A percentile compares a stretch with the other conserved stretches of the same genome.
Conservation (phyloP, 2,797 vertebrate genomes). For the Coregonus ussuriensis region DNA sequence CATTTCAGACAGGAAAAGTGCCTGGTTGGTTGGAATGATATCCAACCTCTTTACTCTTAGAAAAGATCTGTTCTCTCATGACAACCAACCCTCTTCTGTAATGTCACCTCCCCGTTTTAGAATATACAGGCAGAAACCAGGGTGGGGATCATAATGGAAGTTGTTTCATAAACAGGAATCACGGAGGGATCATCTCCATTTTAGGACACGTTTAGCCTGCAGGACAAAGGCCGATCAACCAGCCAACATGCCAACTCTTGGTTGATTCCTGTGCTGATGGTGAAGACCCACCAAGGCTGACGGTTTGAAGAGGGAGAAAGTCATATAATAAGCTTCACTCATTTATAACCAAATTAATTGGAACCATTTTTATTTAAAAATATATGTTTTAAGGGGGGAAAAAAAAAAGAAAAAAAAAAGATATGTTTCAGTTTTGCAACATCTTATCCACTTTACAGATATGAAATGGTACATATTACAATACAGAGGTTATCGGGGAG, state of each 20-base stretch:
- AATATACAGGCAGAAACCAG: neutral
- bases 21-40: conserved; percentile 31
- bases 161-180: neutral
- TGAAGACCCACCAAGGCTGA: neutral
- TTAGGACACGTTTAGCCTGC: neutral
- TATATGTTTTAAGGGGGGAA: conserved; percentile 75
- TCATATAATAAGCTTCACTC: conserved; percentile 63
- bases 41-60: conserved; percentile 31
- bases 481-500: conserved; percentile 73
- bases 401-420: conserved; percentile 51
- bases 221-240: neutral
- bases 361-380: conserved; percentile 85
- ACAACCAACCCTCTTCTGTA: neutral
- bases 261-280: neutral
- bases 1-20: conserved; percentile 22
- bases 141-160: neutral
- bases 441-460: conserved; percentile 85
- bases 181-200: neutral
- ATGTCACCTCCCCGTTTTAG: neutral
- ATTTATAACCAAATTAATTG: conserved; percentile 61
- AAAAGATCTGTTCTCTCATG: conserved; percentile 24
- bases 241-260: neutral
- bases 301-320: neutral
- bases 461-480: conserved; percentile 85
- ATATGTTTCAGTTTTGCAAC: conserved; percentile 73